Percentiles rank a stretch among this genome's conserved stretches.
These are phyloP conservation scores for Scaptomyza cyrtandrae DNA, from an alignment of 2,888 invertebrate species.

Conservation along the genomic window DNA sequence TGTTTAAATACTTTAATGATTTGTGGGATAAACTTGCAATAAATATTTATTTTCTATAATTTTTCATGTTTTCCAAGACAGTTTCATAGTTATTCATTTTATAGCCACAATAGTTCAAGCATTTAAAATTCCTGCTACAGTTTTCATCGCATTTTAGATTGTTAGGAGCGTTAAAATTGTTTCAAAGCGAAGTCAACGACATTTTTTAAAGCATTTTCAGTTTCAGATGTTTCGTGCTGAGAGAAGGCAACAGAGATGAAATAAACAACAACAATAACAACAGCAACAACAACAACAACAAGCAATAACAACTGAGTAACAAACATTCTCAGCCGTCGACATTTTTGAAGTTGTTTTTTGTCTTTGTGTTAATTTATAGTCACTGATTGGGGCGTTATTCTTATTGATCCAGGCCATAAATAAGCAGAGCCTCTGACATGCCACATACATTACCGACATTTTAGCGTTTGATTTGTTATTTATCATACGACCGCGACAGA, in stretches of 20 bases:
- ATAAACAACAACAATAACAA: constrained; percentile 29
- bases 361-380: constrained; percentile 81
- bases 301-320: constrained; percentile 45
- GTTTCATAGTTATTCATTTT: constrained; percentile 6
- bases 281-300: constrained; percentile 18
- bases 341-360: constrained; percentile 73
- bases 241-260: constrained; percentile 23
- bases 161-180: constrained; percentile 17
- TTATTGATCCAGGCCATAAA: constrained; percentile 82
- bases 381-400: constrained; percentile 82
- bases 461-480: constrained; percentile 82
- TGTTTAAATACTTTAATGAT: background rate
- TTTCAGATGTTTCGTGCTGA: constrained; percentile 25
- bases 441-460: constrained; percentile 82
- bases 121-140: constrained; percentile 35
- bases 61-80: background rate
- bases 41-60: too few species aligned
- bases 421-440: constrained; percentile 77
- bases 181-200: constrained; percentile 41
- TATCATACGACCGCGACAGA: constrained; percentile 69
- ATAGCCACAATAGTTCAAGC: constrained; percentile 5
- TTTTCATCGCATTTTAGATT: constrained; percentile 17
- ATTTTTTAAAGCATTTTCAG: constrained; percentile 47
- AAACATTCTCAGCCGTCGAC: constrained; percentile 72
- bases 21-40: too few species aligned